Base-by-base conservation (phyloP, 2,113 vertebrate genomes). In the Microcebus tavaratra region DNA sequence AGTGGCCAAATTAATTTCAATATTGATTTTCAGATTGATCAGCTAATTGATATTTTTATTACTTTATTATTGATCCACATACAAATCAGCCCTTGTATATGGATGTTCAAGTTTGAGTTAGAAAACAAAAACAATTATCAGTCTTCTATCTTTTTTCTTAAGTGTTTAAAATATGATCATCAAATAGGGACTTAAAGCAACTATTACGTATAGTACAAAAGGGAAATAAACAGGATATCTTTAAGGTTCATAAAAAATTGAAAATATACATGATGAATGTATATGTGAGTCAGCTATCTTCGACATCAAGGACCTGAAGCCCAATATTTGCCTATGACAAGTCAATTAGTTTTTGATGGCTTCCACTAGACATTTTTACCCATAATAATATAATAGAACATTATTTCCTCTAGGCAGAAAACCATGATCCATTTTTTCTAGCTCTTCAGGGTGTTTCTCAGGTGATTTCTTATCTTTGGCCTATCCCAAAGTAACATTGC, bases 391-490 rank as follows among this genome's bases (percentile, higher is more conserved):
- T 59, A 80, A 68, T 88, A 73, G 57, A 92, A 79, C 21, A 86
- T 85, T 88, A 86, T 86, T 91, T 89, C 42, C 15, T 94, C 15
- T 36, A 95, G 93, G 14, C 5, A 10, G 27, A 90, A 88, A 42
- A 79, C 3, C 4, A 57, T 73, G 50, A 79, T 92, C 21, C 18
- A 91, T 73, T 93, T 91, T 90, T 88, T 57, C 39, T 92, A 95
- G 55, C 6, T 15, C 48, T 87, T 90, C 29, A 29, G 15, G 15
- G 50, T 88, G 14, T 93, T 90, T 83, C 45, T 91, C 27, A 42
- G n/a, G 39, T 83, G 42, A 94, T 87, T 90, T 79, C 45, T 70
- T 78, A 31, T 34, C 59, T 34, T 57, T 75, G 25, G n/a, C 11
- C 6, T 94, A 53, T 78, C 27, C 53, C 68, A 79, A 78, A 92